phyloP scores from a whole-genome alignment of 2,113 vertebrate genomes.

The Microcebus jonahi region DNA sequence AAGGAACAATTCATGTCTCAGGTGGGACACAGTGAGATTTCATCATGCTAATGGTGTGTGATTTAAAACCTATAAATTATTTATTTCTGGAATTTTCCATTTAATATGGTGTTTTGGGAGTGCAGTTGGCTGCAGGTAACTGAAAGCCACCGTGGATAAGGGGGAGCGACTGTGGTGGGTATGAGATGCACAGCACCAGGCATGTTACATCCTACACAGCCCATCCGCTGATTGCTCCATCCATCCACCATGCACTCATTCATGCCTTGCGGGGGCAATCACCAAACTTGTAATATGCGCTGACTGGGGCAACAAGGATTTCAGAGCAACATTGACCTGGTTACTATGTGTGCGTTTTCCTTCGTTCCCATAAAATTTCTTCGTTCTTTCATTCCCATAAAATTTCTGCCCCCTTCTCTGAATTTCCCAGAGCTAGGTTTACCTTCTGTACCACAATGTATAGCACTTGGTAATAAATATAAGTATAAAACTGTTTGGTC shows the following conservation, averaged over 20 bases:
- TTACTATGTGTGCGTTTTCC: not conserved
- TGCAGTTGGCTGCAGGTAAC: not conserved
- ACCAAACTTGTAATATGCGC: not conserved
- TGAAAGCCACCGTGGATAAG: not conserved
- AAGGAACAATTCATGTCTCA: not conserved
- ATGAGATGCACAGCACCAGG: not conserved
- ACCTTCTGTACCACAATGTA: not conserved
- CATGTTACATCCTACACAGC: not conserved
- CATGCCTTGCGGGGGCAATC: not conserved
- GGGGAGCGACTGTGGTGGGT: not conserved
- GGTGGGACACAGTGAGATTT: not conserved
- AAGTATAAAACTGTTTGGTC: not conserved
- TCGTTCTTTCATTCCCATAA: not conserved
- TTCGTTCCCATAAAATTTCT: not conserved
- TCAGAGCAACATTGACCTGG: not conserved
- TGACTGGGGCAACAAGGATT: not conserved
- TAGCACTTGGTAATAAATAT: not conserved
- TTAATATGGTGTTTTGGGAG: not conserved
- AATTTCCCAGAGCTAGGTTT: not conserved
- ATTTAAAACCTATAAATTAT: not conserved
- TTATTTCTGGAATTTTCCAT: not conserved
- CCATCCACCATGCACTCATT: too few species aligned
- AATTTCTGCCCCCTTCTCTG: not conserved
- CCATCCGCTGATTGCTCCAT: too few species aligned
- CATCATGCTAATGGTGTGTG: not conserved